Percentiles rank a stretch among this genome's conserved stretches.
Conservation (phyloP, 1,140 invertebrate species). For the Bombus cullumanus region DNA sequence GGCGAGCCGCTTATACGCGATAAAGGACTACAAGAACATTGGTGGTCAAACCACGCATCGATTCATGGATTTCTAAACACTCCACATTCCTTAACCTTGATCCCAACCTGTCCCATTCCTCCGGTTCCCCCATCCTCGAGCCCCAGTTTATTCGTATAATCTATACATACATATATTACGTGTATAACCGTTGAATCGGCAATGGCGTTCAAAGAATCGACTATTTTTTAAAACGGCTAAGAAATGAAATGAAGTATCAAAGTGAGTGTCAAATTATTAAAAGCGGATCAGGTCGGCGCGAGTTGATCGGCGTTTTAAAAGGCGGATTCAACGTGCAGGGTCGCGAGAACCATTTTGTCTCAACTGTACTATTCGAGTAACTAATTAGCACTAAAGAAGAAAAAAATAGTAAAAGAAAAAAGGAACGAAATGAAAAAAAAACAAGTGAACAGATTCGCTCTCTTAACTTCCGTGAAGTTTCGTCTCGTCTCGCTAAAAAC, state of each 20-base stretch:
- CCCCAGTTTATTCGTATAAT: conserved; percentile 47
- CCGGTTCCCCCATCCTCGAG: not conserved
- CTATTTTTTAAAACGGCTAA: conserved; percentile 72
- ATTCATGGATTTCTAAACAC: conserved; percentile 59
- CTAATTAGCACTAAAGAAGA: conserved; percentile 10
- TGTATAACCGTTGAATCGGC: conserved; percentile 61
- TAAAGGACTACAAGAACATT: conserved; percentile 9
- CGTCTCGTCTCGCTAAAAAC: conserved; percentile 60
- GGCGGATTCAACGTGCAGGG: conserved; percentile 41
- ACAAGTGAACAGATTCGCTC: conserved; percentile 45
- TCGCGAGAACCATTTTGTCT: conserved; percentile 36
- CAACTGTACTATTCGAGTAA: conserved; percentile 34
- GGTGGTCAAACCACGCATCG: conserved; percentile 20
- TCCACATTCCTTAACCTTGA: conserved; percentile 10
- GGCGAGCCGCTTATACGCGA: not conserved
- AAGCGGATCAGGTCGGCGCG: conserved; percentile 15
- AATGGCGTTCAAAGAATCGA: conserved; percentile 72
- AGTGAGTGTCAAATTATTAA: conserved; percentile 71
- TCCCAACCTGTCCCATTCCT: not conserved
- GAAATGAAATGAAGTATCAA: conserved; percentile 49
- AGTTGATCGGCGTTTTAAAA: conserved; percentile 21
- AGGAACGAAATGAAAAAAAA: conserved; percentile 1
- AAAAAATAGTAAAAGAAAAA: conserved; percentile 8
- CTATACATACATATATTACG: conserved; percentile 45
- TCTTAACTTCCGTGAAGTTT: conserved; percentile 75